Percentiles rank a stretch among this genome's conserved stretches.
Conservation (phyloP, 2,113 vertebrate species). For the Stegastes partitus region DNA sequence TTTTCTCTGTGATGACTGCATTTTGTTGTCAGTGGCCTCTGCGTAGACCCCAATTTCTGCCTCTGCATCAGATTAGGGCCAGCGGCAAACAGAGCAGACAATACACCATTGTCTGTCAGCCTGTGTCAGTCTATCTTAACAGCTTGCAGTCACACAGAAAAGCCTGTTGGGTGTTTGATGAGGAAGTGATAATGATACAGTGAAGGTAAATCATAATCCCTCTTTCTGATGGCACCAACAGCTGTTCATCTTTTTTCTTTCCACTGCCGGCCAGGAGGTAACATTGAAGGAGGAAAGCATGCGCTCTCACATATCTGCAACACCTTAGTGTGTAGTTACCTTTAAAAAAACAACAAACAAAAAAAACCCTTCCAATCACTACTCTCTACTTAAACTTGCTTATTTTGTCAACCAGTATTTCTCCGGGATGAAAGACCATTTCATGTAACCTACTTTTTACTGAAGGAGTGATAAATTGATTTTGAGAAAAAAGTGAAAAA, state of each 20-base stretch:
- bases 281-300: background rate
- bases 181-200: slow-evolving; percentile 66
- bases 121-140: slow-evolving; percentile 46
- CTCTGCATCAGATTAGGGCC: slow-evolving; percentile 76
- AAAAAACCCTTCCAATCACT: no score
- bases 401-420: no score
- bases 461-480: no score
- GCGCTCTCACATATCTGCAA: no score
- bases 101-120: slow-evolving; percentile 70
- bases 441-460: no score
- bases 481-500: no score
- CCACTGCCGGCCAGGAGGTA: background rate
- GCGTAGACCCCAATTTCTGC: slow-evolving; percentile 40
- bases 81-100: slow-evolving; percentile 69
- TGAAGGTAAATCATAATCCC: slow-evolving; percentile 42
- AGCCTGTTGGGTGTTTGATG: slow-evolving; percentile 45
- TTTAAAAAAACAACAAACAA: no score
- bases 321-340: no score
- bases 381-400: no score
- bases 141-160: slow-evolving; percentile 24
- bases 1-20: slow-evolving; percentile 31
- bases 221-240: slow-evolving; percentile 5
- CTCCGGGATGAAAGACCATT: no score
- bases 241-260: slow-evolving; percentile 15
- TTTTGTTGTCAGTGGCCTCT: slow-evolving; percentile 51